Conservation (phyloP, 2,113 vertebrate genomes). For the Cranoglanis bouderius region DNA sequence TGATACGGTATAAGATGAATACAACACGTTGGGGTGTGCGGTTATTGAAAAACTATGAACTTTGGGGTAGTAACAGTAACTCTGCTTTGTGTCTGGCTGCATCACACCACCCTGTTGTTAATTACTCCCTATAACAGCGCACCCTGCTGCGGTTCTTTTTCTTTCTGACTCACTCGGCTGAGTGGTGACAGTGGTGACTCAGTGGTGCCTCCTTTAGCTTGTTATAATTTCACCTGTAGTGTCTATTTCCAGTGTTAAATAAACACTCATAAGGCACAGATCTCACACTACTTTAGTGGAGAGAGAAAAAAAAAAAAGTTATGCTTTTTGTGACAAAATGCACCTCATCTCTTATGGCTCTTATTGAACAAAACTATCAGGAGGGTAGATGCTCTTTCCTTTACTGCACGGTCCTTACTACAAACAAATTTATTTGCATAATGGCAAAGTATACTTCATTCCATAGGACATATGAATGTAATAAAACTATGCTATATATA, state of each 20-base stretch:
- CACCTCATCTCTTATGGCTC: background rate
- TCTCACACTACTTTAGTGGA: background rate
- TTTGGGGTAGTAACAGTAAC: background rate
- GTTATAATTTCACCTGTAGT: background rate
- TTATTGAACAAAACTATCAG: too few relatives aligned
- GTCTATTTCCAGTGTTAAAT: background rate
- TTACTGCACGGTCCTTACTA: background rate
- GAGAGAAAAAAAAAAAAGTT: too few relatives aligned
- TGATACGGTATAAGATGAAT: background rate
- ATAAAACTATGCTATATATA: background rate
- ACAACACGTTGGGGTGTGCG: background rate
- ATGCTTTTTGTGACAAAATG: too few relatives aligned
- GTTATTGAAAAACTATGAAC: too few relatives aligned
- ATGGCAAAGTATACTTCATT: background rate
- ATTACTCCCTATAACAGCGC: background rate
- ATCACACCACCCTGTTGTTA: background rate
- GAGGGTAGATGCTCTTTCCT: background rate
- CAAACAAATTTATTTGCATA: background rate
- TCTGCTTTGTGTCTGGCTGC: background rate
- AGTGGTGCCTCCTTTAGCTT: background rate
- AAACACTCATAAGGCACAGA: background rate
- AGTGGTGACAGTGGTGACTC: background rate
- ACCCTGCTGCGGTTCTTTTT: background rate
- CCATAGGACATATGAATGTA: background rate
- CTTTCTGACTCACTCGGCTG: background rate